Base-by-base conservation (phyloP, 1,140 invertebrate genomes). In the Drosophila arawakana region DNA sequence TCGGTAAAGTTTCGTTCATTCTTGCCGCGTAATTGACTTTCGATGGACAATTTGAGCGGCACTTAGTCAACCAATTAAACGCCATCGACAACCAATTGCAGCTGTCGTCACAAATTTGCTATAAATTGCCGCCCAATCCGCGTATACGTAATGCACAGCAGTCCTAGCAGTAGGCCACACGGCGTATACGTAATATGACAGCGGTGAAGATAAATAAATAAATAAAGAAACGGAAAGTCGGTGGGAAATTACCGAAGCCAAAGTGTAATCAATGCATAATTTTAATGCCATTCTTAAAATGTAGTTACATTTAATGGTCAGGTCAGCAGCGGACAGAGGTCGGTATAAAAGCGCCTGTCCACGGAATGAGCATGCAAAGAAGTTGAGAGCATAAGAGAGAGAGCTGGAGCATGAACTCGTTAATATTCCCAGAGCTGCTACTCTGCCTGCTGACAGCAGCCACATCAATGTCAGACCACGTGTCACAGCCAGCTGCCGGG, bases 261-360 rank as follows among this genome's bases (percentile, higher is more conserved):
- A 63, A 72, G 65, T 59, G 80, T 75, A 89, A 89, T 89, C 84
- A 89, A 80, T 89, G 78, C 80, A 84, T 84, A 84, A 89, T 89
- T 89, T 81, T 72, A 72, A 82, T 80, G 73, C 68, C 71, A 76
- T 75, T 82, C 34, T 41, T 34, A 44, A 39, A 82, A 74, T 70
- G 58, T 59, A 90, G 81, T 89, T 89, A 84, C 55, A 30, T 61
- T 73, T 74, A 76, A 72, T 80, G 60, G 58, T 35, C 25, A 60
- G 39, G 2, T 37, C 8, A 13, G 8, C 52, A 15, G 10, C 6
- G 5, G 3, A 25, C 7, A 2, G 30, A 35, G 41, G 58, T 35
- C n/a, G 46, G 13, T 67, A 47, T 89, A 89, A 89, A 89, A 84
- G 69, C 66, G 34, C 41, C 58, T 21, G n/a, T 13, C 47, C 18